phyloP scores from a whole-genome alignment of 2,888 invertebrate genomes.

The Sinohyriopsis cumingii region DNA sequence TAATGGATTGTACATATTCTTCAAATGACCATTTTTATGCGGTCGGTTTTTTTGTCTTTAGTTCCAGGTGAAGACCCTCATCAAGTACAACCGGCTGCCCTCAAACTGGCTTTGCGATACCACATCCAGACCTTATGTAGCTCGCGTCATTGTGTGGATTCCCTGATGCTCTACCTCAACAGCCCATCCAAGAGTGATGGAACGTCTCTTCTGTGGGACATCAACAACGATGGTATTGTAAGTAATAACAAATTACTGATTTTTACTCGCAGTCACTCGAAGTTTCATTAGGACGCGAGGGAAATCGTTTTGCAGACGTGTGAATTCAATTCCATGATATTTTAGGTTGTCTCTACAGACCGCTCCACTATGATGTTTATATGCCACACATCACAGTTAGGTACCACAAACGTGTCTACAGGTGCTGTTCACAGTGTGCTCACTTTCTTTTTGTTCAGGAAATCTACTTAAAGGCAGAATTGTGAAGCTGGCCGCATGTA shows the following conservation, averaged over 20 bases:
- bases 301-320: too few species aligned
- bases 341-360: too few species aligned
- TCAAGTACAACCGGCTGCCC: conserved; percentile 69
- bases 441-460: too few species aligned
- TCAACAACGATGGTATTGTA: conserved; percentile 74
- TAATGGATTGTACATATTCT: too few species aligned
- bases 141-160: conserved; percentile 73
- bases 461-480: too few species aligned
- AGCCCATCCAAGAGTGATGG: conserved; percentile 74
- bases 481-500: too few species aligned
- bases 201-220: conserved; percentile 74
- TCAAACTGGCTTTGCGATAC: conserved; percentile 74
- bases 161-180: conserved; percentile 74
- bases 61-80: conserved; percentile 55
- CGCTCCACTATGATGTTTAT: too few species aligned
- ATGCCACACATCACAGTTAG: too few species aligned
- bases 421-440: too few species aligned
- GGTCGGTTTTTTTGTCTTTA: conserved; percentile 12
- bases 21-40: neutral
- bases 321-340: too few species aligned
- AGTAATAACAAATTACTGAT: conserved; percentile 20
- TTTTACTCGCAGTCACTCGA: neutral
- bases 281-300: too few species aligned
- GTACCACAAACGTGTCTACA: too few species aligned
- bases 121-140: conserved; percentile 74